A percentile compares a stretch with the other conserved stretches of the same genome.
Conservation (phyloP, 2,797 vertebrate species). For the Spondyliosoma cantharus region DNA sequence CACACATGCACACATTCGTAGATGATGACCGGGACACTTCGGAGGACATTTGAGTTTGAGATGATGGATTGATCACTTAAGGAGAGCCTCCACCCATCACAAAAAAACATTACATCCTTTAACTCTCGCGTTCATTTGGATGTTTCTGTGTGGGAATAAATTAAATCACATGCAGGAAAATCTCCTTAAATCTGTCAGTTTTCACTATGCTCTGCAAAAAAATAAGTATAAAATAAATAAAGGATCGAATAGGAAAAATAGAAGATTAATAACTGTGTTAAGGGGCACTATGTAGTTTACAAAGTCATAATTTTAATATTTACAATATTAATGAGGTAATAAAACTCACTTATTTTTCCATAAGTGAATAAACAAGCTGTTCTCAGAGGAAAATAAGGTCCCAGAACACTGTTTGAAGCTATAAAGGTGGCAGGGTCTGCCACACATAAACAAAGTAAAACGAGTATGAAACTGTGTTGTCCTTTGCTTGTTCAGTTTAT, state of each 20-base stretch:
- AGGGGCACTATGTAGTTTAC: no score
- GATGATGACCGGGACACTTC: conserved; percentile 31
- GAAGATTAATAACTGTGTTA: no score
- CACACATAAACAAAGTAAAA: no score
- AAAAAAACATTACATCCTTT: conserved; percentile 22
- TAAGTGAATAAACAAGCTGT: no score
- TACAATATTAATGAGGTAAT: no score
- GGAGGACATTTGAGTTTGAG: conserved; percentile 69
- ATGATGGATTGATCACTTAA: conserved; percentile 79
- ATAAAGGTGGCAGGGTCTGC: no score
- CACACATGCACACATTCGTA: conserved; percentile 26
- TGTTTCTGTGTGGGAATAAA: conserved; percentile 18
- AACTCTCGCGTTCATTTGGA: conserved; percentile 13
- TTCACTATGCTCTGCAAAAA: not conserved
- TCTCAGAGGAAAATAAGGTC: no score
- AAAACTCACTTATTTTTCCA: no score
- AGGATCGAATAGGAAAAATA: not conserved
- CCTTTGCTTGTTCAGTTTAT: no score
- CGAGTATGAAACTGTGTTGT: no score
- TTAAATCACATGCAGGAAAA: not conserved
- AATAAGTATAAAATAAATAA: not conserved
- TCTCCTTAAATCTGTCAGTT: not conserved
- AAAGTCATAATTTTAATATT: no score
- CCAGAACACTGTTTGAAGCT: no score
- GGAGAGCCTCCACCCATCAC: conserved; percentile 42